Conservation (phyloP, 92 coral and sea anemone species). For the Porites divaricata region DNA sequence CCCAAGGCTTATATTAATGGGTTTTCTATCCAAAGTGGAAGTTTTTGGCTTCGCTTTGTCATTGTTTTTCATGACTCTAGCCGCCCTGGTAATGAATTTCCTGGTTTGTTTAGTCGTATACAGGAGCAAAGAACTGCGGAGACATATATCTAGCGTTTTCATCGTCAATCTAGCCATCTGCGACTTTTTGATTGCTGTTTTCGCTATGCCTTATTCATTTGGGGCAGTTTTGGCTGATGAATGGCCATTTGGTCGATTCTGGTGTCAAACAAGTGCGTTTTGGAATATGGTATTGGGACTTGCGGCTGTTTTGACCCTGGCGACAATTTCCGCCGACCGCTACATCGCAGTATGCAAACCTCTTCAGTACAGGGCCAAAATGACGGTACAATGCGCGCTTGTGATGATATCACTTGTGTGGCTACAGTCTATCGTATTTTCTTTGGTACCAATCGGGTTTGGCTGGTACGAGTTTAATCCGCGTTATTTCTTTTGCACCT, state of each 20-base stretch:
- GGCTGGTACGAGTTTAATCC: conserved; percentile 88
- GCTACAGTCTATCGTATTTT: conserved; percentile 83
- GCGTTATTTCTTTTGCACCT: conserved; percentile 84
- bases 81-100: conserved; percentile 90
- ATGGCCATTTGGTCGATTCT: conserved; percentile 88
- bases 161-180: conserved; percentile 95
- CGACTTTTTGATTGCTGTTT: conserved; percentile 89
- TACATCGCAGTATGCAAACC: conserved; percentile 97
- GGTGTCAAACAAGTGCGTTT: conserved; percentile 90
- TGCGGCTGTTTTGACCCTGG: conserved; percentile 89
- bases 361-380: conserved; percentile 93
- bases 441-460: conserved; percentile 77
- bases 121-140: conserved; percentile 87
- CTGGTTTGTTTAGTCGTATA: conserved; percentile 95
- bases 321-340: conserved; percentile 91
- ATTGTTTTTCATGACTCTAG: conserved; percentile 79
- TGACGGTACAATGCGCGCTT: conserved; percentile 93
- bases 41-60: conserved; percentile 68
- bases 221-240: conserved; percentile 76
- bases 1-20: conserved; percentile 41
- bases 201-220: conserved; percentile 96
- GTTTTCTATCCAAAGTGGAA: conserved; percentile 69
- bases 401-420: conserved; percentile 82
- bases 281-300: conserved; percentile 89
- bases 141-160: conserved; percentile 93